Conservation (phyloP, 1,140 invertebrate species). For the Drosophila lacertosa region DNA sequence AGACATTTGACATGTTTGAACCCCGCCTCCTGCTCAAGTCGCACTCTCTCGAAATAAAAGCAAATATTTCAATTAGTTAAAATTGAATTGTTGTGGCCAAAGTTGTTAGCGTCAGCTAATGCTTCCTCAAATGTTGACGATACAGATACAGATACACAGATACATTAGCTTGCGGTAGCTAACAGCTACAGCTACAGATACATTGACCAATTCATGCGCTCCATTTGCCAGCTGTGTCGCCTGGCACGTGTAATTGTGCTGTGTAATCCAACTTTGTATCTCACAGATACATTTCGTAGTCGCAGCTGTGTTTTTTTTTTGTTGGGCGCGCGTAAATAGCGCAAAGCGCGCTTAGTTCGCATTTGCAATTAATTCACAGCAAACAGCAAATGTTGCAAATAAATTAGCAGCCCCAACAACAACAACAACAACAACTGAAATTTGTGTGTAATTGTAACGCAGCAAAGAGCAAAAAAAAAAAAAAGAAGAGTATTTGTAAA, state of each 20-base stretch:
- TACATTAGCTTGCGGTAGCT: too few relatives aligned
- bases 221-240: slow-evolving; percentile 51
- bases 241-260: slow-evolving; percentile 21
- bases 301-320: slow-evolving; percentile 37
- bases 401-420: slow-evolving; percentile 65
- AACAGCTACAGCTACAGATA: slow-evolving; percentile 13
- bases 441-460: slow-evolving; percentile 35
- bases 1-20: slow-evolving; percentile 72
- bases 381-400: slow-evolving; percentile 82
- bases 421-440: slow-evolving; percentile 19
- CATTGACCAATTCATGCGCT: slow-evolving; percentile 44
- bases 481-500: slow-evolving; percentile 52
- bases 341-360: slow-evolving; percentile 75
- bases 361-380: slow-evolving; percentile 81
- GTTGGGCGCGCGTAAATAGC: slow-evolving; percentile 66
- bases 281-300: slow-evolving; percentile 9
- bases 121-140: slow-evolving; percentile 60
- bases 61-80: slow-evolving; percentile 75
- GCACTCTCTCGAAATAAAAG: background rate
- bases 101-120: slow-evolving; percentile 38
- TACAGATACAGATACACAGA: slow-evolving; percentile 24
- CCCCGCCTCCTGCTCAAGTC: background rate
- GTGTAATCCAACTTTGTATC: slow-evolving; percentile 17
- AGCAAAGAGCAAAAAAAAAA: slow-evolving; percentile 7
- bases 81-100: slow-evolving; percentile 41